A percentile compares a stretch with the other conserved stretches of the same genome.
Evolutionary conservation across 2,113 vertebrate species (phyloP).

Genomic region (Aegypius monachus): DNA sequence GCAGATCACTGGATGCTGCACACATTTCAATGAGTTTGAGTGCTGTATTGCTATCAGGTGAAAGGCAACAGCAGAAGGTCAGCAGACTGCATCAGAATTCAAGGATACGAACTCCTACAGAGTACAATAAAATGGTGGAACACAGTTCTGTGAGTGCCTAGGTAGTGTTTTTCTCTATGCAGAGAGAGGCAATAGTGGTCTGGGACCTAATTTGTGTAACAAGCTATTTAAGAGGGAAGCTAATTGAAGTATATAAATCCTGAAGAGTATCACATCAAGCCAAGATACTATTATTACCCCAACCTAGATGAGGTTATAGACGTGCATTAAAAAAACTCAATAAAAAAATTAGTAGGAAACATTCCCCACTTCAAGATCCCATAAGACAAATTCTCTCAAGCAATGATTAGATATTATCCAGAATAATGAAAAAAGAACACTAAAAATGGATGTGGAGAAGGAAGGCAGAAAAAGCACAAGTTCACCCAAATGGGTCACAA

Average conservation of each 20-base stretch:
- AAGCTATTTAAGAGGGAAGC: constrained; percentile 39
- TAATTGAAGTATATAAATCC: constrained; percentile 64
- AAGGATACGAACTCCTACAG: neutral
- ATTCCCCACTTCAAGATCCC: constrained; percentile 46
- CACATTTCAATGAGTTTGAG: neutral
- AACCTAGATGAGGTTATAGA: constrained; percentile 62
- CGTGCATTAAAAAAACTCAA: constrained; percentile 50
- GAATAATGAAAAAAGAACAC: neutral
- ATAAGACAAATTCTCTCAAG: constrained; percentile 55
- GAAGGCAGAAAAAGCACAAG: neutral
- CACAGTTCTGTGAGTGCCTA: neutral
- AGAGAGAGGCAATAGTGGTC: neutral
- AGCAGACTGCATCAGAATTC: neutral
- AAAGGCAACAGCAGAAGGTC: neutral
- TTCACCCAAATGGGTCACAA: constrained; percentile 20
- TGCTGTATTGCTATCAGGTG: neutral
- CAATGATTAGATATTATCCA: constrained; percentile 65
- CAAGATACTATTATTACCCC: constrained; percentile 62
- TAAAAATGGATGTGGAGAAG: constrained; percentile 49
- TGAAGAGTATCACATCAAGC: constrained; percentile 49
- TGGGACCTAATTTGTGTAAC: constrained; percentile 47
- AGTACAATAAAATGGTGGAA: neutral
- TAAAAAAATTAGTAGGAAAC: constrained; percentile 56
- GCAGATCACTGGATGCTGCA: neutral
- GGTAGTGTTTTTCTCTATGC: neutral